phyloP scores from a whole-genome alignment of 2,888 invertebrate species.

The Volucella inflata region DNA sequence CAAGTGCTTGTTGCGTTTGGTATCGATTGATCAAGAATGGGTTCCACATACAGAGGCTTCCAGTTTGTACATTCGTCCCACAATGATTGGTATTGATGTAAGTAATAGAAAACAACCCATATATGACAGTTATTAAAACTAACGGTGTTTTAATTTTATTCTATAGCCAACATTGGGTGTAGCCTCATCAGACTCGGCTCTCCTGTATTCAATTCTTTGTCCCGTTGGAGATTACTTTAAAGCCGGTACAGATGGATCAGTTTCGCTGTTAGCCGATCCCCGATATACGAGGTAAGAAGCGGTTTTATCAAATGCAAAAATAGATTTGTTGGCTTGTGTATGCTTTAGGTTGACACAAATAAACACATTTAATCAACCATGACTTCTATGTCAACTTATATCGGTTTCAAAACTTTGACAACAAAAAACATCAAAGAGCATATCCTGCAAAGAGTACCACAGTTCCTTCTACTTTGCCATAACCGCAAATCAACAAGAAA shows the following conservation, averaged over 20 bases:
- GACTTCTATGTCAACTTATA: no score
- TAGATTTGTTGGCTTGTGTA: background rate
- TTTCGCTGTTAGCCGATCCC: slow-evolving; percentile 97
- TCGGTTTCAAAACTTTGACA: no score
- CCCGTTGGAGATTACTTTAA: slow-evolving; percentile 98
- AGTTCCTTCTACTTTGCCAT: no score
- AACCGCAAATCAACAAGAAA: no score
- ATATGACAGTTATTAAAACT: background rate
- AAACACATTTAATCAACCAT: no score
- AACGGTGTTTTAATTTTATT: slow-evolving; percentile 47
- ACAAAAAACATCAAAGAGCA: no score
- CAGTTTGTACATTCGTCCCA: slow-evolving; percentile 97
- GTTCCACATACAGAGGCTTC: slow-evolving; percentile 95
- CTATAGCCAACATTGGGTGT: slow-evolving; percentile 96
- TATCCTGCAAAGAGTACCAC: no score
- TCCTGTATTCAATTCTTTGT: slow-evolving; percentile 95
- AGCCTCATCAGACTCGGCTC: slow-evolving; percentile 92
- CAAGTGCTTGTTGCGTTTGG: slow-evolving; percentile 91
- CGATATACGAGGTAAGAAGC: slow-evolving; percentile 86
- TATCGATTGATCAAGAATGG: slow-evolving; percentile 98
- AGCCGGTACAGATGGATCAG: slow-evolving; percentile 86
- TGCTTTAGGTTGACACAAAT: no score
- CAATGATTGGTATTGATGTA: slow-evolving; percentile 98
- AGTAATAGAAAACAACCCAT: slow-evolving; percentile 81
- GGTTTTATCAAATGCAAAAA: background rate